Conservation (phyloP, 1,140 invertebrate genomes). For the Geopemphigus sp. region DNA sequence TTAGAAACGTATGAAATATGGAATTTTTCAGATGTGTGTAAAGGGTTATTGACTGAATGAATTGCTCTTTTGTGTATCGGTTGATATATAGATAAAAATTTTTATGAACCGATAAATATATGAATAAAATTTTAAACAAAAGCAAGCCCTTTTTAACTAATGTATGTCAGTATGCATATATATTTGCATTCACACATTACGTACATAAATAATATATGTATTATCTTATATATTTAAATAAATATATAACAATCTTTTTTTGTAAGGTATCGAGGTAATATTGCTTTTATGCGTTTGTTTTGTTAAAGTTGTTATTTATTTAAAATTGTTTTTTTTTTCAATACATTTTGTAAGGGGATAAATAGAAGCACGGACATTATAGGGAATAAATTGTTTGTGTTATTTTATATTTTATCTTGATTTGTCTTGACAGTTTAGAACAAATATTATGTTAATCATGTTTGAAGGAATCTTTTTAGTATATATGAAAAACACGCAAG, state of each 20-base stretch:
- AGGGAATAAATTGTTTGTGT: neutral
- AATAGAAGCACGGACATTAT: neutral
- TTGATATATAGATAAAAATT: neutral
- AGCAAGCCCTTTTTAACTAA: conserved; percentile 11
- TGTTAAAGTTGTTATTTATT: conserved; percentile 46
- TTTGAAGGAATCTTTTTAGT: conserved; percentile 17
- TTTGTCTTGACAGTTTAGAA: conserved; percentile 43
- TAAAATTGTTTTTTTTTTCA: neutral
- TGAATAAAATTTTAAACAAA: conserved; percentile 4
- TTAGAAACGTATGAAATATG: conserved; percentile 20
- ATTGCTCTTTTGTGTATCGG: conserved; percentile 37
- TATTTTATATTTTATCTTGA: conserved; percentile 17
- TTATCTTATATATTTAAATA: neutral
- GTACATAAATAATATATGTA: neutral
- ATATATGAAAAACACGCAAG: neutral
- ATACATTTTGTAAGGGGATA: conserved; percentile 1
- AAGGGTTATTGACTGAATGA: conserved; percentile 27
- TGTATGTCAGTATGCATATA: conserved; percentile 1
- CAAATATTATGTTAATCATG: conserved; percentile 23
- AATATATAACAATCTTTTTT: neutral
- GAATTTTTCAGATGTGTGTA: neutral
- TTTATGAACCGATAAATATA: conserved; percentile 18
- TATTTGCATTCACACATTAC: neutral
- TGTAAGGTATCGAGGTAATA: neutral
- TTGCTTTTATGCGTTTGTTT: conserved; percentile 27